Evolutionary conservation across 2,113 vertebrate genomes (phyloP), one percentile per base, ranked within the genome.

Genomic region (Sorex araneus): DNA sequence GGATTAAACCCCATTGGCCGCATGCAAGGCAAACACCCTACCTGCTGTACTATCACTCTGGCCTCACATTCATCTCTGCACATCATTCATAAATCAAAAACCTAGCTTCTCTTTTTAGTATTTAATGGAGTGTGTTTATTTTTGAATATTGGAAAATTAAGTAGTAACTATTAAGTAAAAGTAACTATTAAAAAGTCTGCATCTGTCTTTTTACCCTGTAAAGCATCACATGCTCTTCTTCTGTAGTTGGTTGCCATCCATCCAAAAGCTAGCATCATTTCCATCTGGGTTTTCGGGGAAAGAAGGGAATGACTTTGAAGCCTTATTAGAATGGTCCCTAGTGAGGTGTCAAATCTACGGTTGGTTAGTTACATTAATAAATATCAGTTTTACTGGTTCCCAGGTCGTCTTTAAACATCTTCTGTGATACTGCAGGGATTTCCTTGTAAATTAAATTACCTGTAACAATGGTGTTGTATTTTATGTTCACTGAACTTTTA

Each of bases 401-500:
- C 84, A 92, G 84, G 54, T 81, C 90, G 92, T 87, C 94, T 95
- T 95, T 92, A 93, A 94, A 89, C 69, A 91, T 92, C n/a, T 85
- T 71, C 47, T 66, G 73, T 91, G 92, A 84, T 64, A 78, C 89
- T 75, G 64, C 23, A 82, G 89, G 92, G 93, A 89, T 96, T 94
- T 95, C 34, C 92, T 78, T 63, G 60, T 91, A 95, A 95, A 95
- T 95, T 93, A 90, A 91, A 95, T 95, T 87, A 94, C 70, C 89
- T 91, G 81, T 92, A 91, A 90, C 94, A 93, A 83, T 95, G 30
- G 79, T 80, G 50, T 76, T 92, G 74, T 90, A 43, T 88, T 90
- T 96, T 96, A 75, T 77, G 77, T 66, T 92, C 74, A 89, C 69
- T 94, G 74, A 87, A 84, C 82, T 57, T 94, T 94, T 60, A 90